Evolutionary conservation across 2,888 invertebrate species (phyloP).

Genomic region (Diplolepis rosae): DNA sequence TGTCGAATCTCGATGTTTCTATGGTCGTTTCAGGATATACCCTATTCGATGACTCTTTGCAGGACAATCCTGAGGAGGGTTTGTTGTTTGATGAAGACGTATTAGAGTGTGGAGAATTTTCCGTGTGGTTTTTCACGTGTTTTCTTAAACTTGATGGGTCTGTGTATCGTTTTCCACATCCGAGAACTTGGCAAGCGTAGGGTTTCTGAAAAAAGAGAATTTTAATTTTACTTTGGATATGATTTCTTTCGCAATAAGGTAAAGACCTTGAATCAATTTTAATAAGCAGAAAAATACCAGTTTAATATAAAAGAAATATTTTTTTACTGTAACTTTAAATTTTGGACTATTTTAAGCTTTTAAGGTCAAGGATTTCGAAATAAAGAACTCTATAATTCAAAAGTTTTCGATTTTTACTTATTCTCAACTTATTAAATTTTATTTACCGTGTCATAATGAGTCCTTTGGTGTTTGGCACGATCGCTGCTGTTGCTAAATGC

Average conservation of each 20-base stretch:
- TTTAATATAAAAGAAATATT: background rate
- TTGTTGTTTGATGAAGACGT: constrained; percentile 31
- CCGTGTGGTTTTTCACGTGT: constrained; percentile 89
- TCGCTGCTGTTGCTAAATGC: constrained; percentile 99
- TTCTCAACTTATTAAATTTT: constrained; percentile 12
- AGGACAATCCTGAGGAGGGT: constrained; percentile 35
- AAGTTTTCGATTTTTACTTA: too few species aligned
- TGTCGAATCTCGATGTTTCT: background rate
- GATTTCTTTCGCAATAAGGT: background rate
- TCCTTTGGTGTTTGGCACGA: constrained; percentile 98
- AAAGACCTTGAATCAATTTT: background rate
- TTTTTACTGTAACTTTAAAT: too few species aligned
- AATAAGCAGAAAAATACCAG: too few species aligned
- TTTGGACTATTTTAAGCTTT: background rate
- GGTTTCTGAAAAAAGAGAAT: constrained; percentile 83
- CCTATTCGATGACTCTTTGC: constrained; percentile 27
- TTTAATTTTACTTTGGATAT: constrained; percentile 5
- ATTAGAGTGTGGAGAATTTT: constrained; percentile 42
- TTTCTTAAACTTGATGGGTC: constrained; percentile 95
- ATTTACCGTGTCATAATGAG: constrained; percentile 97
- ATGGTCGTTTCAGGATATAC: background rate
- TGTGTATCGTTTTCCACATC: constrained; percentile 93
- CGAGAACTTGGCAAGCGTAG: constrained; percentile 90
- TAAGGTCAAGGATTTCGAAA: too few species aligned
- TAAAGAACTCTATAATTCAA: background rate